Percentiles rank a stretch among this genome's conserved stretches.
These are phyloP conservation scores for Drosophila mettleri DNA, from an alignment of 2,888 invertebrate genomes.

Conservation along the genomic window DNA sequence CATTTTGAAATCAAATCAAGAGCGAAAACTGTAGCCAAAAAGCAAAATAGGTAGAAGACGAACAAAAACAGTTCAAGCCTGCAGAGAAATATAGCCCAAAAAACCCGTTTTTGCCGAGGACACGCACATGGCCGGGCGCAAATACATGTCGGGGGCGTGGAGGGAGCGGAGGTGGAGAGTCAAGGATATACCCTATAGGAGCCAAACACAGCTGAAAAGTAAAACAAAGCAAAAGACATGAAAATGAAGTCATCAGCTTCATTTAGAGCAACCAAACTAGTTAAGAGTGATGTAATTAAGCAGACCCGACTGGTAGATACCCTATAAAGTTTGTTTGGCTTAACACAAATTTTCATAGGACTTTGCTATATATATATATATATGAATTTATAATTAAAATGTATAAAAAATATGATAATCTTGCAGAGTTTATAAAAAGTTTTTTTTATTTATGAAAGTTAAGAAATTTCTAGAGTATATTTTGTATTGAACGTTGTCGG, in stretches of 20 bases:
- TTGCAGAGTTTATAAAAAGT: no score
- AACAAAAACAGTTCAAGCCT: constrained; percentile 17
- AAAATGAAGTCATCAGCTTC: constrained; percentile 66
- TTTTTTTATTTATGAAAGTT: no score
- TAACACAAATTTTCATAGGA: neutral
- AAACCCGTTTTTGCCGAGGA: constrained; percentile 44
- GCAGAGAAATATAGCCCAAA: constrained; percentile 14
- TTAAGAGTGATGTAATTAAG: neutral
- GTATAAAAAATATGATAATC: no score
- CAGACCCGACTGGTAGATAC: constrained; percentile 6
- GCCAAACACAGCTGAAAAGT: constrained; percentile 27
- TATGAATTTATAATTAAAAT: no score
- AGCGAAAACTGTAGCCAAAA: constrained; percentile 47
- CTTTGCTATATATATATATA: no score
- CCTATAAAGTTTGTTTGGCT: neutral
- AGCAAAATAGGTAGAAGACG: constrained; percentile 33
- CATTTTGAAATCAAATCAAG: constrained; percentile 55
- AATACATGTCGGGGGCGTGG: neutral
- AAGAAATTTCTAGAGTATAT: no score
- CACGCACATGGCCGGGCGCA: constrained; percentile 15
- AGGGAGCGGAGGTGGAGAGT: constrained; percentile 6
- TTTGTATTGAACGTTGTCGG: no score
- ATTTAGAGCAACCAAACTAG: constrained; percentile 18
- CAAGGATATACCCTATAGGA: constrained; percentile 49
- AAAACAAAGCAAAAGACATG: constrained; percentile 26